Evolutionary conservation across 2,113 vertebrate genomes (phyloP), one percentile per base, ranked within the genome.

Genomic region (Entelurus aequoreus): DNA sequence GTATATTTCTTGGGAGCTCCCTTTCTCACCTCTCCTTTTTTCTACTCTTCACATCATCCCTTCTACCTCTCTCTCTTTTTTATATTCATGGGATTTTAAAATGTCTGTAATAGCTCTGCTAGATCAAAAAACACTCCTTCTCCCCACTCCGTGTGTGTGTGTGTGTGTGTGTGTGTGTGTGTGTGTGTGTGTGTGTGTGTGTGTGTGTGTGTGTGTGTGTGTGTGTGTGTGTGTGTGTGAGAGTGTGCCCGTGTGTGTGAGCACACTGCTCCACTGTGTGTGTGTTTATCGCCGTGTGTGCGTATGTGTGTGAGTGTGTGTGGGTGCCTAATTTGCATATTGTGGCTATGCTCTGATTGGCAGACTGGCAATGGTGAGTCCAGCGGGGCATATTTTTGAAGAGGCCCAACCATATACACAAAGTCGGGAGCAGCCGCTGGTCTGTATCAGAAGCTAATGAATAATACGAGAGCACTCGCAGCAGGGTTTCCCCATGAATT

Each of bases 31-130:
- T 72, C 66, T 69, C 70, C 28, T 80, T 78, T 71, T 70, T 15
- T 66, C 60, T 36, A 51, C 59, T 63, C 68, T 57, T 71, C 67
- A 16, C 64, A 62, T 69, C 60, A 61, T 53, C 60, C 71, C 58
- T n/a, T 70, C 75, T 61, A 67, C 49, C 77, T 74, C 72, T 48
- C 74, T 75, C 80, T 75, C 81, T 76, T 65, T 74, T 86, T 82
- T 86, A 83, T 84, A 85, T 86, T 88, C 84, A 84, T 86, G 83
- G 85, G 85, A 86, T 87, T 87, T 86, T 84, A 87, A 87, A 87
- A 87, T 79, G 84, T 86, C 80, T 87, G 86, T 87, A 86, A 87
- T 87, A 77, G 84, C 82, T 74, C 77, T 83, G 81, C 69, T 79
- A 84, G 80, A 87, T 86, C 84, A 83, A 84, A 83, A 84, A 87